Evolutionary conservation across 2,113 vertebrate species (phyloP), one percentile per base, ranked within the genome.

Genomic region (Gallinago undulata): DNA sequence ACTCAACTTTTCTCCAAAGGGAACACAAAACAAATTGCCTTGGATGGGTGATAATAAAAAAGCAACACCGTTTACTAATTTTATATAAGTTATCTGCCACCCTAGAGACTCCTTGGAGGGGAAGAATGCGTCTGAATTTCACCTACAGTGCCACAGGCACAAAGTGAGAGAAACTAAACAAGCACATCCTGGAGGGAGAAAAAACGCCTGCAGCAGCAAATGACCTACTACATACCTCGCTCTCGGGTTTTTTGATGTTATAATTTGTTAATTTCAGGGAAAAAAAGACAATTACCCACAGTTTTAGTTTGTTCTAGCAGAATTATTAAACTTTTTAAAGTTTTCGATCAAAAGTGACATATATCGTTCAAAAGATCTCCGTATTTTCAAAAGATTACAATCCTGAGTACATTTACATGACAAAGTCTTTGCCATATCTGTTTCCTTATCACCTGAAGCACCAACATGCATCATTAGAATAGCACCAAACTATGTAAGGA

Each of bases 131-230:
- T 97, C 98, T 98, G 98, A 98, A 98, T 99, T 98, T 98, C 97
- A 98, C 98, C 98, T 35, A 97, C 93, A 98, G 75, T 96, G 98
- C 99, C 98, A 98, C 96, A 97, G 98, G 99, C 98, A 97, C 96
- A 97, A 97, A 98, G 97, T 95, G 97, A 98, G 96, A 98, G 97
- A 98, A 99, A 98, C 98, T 98, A 99, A 99, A 99, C 98, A 99
- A 99, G 98, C 96, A 97, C 97, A 98, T 98, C 98, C 98, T 98
- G 97, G 89, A 97, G 98, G 98, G 98, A 98, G 95, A 97, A 60
- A 97, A 95, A 98, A 95, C 16, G 98, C 98, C 98, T 97, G 95
- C 89, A 98, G 98, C 98, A 95, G 89, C 96, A 98, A 98, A 99
- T 98, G 98, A 98, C 98, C 98, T 98, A 98, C 97, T 98, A 98